Evolutionary conservation across 2,797 vertebrate species (phyloP).

Genomic region (Euthynnus affinis): DNA sequence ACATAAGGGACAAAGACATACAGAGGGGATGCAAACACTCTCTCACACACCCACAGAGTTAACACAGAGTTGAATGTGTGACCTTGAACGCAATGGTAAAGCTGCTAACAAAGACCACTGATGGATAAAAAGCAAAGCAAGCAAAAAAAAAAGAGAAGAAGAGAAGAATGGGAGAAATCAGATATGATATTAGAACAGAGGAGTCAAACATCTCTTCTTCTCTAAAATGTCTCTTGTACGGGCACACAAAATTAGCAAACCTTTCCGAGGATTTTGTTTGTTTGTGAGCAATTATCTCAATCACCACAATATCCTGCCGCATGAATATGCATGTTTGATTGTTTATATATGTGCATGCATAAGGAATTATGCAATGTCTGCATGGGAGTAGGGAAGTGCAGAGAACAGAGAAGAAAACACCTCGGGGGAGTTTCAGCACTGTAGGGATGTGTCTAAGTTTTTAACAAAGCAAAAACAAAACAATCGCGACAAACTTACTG

Average conservation of each 20-base stretch:
- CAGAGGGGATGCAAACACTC: constrained; percentile 28
- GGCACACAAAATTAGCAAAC: constrained; percentile 28
- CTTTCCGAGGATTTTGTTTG: constrained; percentile 36
- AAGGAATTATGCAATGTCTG: constrained; percentile 40
- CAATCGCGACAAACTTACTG: background rate
- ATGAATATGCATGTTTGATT: constrained; percentile 52
- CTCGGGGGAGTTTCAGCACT: constrained; percentile 30
- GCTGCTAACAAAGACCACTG: constrained; percentile 32
- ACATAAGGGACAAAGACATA: constrained; percentile 45
- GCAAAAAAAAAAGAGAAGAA: constrained; percentile 2
- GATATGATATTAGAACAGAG: constrained; percentile 23
- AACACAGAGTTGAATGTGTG: constrained; percentile 19
- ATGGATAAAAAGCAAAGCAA: background rate
- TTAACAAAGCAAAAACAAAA: constrained; percentile 37
- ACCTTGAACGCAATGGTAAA: constrained; percentile 45
- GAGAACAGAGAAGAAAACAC: constrained; percentile 44
- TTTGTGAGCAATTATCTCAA: constrained; percentile 32
- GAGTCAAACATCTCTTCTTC: constrained; percentile 8
- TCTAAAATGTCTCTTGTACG: constrained; percentile 13
- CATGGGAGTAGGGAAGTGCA: constrained; percentile 12
- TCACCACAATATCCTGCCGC: constrained; percentile 16
- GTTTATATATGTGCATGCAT: constrained; percentile 42
- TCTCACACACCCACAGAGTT: background rate
- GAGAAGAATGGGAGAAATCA: background rate
- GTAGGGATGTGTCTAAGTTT: constrained; percentile 23